phyloP scores from a whole-genome alignment of 1,140 invertebrate species.

The Trissolcus basalis region DNA sequence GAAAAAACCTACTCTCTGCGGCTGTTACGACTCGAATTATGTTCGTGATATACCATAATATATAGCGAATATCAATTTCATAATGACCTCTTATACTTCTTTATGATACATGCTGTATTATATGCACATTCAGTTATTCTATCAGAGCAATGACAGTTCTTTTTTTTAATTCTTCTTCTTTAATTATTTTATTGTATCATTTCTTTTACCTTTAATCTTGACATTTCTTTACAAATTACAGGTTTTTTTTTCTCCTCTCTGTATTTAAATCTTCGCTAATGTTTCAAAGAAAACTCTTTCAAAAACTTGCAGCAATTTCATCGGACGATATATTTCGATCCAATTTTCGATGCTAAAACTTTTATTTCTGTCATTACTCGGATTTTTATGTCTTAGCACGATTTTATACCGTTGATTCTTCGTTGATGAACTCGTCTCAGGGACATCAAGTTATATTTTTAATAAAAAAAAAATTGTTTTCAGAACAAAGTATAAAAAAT shows the following conservation, averaged over 20 bases:
- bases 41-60: constrained; percentile 61
- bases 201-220: constrained; percentile 2
- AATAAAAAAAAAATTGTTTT: not conserved
- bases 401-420: constrained; percentile 24
- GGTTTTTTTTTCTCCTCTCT: too few species aligned
- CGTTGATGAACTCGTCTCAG: constrained; percentile 34
- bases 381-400: constrained; percentile 24
- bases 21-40: constrained; percentile 59
- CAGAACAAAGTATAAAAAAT: not conserved
- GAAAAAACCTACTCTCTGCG: constrained; percentile 66
- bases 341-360: not conserved
- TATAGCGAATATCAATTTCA: constrained; percentile 62
- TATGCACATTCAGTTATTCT: constrained; percentile 51
- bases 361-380: constrained; percentile 20
- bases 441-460: too few species aligned
- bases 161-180: not conserved
- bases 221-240: too few species aligned
- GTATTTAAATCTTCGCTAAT: too few species aligned
- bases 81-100: constrained; percentile 51
- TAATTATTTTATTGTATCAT: not conserved
- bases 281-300: too few species aligned
- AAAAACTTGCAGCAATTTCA: too few species aligned
- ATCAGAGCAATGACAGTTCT: constrained; percentile 37
- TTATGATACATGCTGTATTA: constrained; percentile 56
- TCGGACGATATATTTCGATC: not conserved